Evolutionary conservation across 2,888 invertebrate genomes (phyloP).

Genomic region (Apotomis capreana): DNA sequence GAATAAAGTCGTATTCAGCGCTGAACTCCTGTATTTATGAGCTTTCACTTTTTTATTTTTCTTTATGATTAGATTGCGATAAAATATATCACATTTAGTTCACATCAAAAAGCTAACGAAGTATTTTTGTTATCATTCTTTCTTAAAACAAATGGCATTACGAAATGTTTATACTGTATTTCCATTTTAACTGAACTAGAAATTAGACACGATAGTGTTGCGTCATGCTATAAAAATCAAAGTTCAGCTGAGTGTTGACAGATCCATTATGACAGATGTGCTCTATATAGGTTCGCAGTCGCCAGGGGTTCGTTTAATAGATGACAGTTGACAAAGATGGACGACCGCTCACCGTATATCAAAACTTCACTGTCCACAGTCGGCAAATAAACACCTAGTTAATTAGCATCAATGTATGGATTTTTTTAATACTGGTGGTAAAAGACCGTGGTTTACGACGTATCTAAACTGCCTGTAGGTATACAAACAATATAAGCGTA

Average conservation of each 20-base stretch:
- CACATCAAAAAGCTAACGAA: too few species aligned
- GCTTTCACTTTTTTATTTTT: too few species aligned
- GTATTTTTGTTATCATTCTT: too few species aligned
- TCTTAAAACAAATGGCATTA: too few species aligned
- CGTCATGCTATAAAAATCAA: constrained; percentile 33
- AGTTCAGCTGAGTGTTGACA: constrained; percentile 57
- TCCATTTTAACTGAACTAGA: too few species aligned
- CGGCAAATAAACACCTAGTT: constrained; percentile 25
- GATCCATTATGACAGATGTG: constrained; percentile 55
- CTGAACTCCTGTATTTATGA: too few species aligned
- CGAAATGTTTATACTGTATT: too few species aligned
- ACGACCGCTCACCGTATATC: constrained; percentile 48
- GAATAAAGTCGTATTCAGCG: too few species aligned
- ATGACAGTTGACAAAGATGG: constrained; percentile 56
- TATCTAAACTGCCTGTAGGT: background rate
- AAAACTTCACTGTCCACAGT: constrained; percentile 45
- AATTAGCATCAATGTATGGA: background rate
- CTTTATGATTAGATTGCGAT: too few species aligned
- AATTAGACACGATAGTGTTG: background rate
- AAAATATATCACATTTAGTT: too few species aligned
- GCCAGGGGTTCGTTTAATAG: constrained; percentile 55
- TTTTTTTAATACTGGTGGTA: background rate
- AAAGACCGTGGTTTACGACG: background rate
- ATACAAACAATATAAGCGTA: too few species aligned
- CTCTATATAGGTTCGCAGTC: constrained; percentile 44